Evolutionary conservation across 2,797 vertebrate genomes (phyloP), one percentile per base, ranked within the genome.

Genomic region (Vireo griseus): DNA sequence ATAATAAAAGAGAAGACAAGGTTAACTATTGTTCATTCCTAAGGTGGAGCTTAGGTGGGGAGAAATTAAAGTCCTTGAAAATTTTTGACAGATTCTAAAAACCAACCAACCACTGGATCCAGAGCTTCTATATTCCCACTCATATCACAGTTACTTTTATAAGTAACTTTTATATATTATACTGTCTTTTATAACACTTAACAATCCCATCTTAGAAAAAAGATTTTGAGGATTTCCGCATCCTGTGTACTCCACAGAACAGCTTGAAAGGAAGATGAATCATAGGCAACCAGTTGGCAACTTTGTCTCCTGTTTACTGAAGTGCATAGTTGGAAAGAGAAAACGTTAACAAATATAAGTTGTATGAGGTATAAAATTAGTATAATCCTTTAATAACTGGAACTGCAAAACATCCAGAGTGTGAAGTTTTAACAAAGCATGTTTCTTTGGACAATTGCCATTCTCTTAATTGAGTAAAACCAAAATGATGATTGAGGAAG

Each of bases 231-330:
- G 33, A 67, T 92, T 93, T 93, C 31, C 33, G 21, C 52, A 69
- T 69, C 44, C 31, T 73, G 13, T 73, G 52, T 28, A n/a, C 44
- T 67, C 69, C 66, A n/a, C 74, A 67, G 28, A 89, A 71, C 57
- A 73, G 52, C 71, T 85, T 94, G 91, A 87, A 91, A 88, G 55
- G 75, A 92, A 91, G 51, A 93, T 76, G 84, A 93, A 71, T 92
- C 78, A 87, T 3, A 74, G 50, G 48, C 28, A 78, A 77, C 24
- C 48, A 63, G 37, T 42, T 80, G 37, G 35, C 52, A 87, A 37
- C 63, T 89, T 63, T 63, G 31, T 42, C 73, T 90, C 21, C 47
- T 87, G 42, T 81, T 90, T 61, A 74, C 19, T 54, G 66, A 81
- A 68, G n/a, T 28, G 13, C 14, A 5, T 4, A 55, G 31, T 5